Conservation (phyloP, 2,888 invertebrate genomes). For the Chalcis sispes region DNA sequence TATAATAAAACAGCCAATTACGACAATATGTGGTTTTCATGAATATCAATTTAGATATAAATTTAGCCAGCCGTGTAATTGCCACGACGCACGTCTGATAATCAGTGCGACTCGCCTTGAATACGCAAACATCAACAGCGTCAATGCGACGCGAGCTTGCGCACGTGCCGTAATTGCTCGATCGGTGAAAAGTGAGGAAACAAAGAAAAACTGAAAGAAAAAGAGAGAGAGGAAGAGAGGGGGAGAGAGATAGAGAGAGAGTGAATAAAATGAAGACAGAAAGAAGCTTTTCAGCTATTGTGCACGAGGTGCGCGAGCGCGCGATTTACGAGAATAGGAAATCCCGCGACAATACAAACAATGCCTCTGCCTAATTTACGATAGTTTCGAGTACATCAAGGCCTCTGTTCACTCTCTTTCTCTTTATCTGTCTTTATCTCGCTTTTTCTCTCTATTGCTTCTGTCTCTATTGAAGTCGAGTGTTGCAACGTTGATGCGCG, state of each 20-base stretch:
- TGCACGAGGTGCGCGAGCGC: not conserved
- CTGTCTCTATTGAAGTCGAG: too few species aligned
- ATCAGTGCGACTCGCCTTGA: conserved; percentile 24
- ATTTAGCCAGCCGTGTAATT: conserved; percentile 10
- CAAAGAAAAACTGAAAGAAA: not conserved
- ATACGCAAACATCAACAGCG: not conserved
- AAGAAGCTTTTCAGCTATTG: not conserved
- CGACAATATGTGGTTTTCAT: too few species aligned
- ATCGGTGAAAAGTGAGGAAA: not conserved
- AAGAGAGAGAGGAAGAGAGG: not conserved
- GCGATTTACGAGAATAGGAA: conserved; percentile 35
- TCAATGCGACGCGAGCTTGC: not conserved
- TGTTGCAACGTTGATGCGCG: too few species aligned
- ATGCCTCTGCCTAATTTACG: conserved; percentile 36
- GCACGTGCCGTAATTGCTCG: conserved; percentile 27
- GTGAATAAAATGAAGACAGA: too few species aligned
- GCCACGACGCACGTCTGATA: conserved; percentile 18
- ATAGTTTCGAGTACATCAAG: conserved; percentile 8
- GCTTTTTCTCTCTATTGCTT: too few species aligned
- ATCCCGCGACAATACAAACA: conserved; percentile 31
- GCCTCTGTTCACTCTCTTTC: conserved; percentile 8
- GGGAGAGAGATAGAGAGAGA: not conserved
- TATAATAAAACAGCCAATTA: too few species aligned
- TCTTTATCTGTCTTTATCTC: too few species aligned
- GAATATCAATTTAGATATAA: conserved; percentile 10